Percentiles rank a stretch among this genome's conserved stretches.
Conservation (phyloP, 2,113 vertebrate genomes). For the Lamprologus lemairii region DNA sequence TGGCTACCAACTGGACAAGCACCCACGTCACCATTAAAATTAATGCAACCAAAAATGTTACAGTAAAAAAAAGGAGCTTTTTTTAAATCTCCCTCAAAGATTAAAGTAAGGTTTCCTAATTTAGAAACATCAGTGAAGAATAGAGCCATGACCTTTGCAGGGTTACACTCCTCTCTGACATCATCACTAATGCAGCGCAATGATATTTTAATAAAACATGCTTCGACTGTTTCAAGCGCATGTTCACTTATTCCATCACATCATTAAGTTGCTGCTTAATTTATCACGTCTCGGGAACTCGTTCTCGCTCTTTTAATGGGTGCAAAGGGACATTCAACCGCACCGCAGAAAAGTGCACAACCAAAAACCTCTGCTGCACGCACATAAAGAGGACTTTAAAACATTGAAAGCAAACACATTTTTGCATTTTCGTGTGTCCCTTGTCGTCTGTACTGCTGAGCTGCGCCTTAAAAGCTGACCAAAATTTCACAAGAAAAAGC, state of each 20-base stretch:
- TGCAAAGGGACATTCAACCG: conserved; percentile 56
- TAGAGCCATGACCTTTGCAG: neutral
- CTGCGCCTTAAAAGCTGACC: conserved; percentile 9
- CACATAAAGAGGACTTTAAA: conserved; percentile 22
- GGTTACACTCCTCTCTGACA: neutral
- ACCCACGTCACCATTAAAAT: neutral
- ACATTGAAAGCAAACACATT: conserved; percentile 16
- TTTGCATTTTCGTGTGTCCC: neutral
- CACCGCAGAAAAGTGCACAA: conserved; percentile 35
- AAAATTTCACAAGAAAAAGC: conserved; percentile 58
- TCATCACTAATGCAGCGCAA: neutral
- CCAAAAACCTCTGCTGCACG: neutral
- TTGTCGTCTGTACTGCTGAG: neutral
- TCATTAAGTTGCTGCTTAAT: neutral
- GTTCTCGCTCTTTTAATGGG: conserved; percentile 46
- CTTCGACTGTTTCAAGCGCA: neutral
- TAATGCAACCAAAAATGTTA: neutral
- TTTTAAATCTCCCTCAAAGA: neutral
- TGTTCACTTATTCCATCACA: neutral
- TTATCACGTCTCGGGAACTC: neutral
- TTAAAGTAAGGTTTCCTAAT: neutral
- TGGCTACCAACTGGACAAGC: neutral
- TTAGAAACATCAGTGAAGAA: neutral
- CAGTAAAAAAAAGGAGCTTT: neutral
- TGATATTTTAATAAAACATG: conserved; percentile 5